Evolutionary conservation across 1,140 invertebrate species (phyloP).

Genomic region (Trichonephila clavipes): DNA sequence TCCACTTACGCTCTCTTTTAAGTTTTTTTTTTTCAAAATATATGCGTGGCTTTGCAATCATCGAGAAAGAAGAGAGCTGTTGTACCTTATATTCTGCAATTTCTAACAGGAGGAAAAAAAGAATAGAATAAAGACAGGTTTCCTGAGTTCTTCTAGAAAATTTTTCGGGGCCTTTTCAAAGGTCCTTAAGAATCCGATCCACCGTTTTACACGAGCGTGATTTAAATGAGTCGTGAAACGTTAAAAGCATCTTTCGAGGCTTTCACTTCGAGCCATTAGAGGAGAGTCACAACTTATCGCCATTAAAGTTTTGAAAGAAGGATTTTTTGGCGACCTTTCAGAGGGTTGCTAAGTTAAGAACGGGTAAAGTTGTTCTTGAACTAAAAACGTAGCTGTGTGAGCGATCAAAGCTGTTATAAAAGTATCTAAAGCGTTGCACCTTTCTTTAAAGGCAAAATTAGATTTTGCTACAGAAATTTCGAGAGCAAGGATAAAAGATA

Average conservation of each 20-base stretch:
- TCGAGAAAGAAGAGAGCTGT: neutral
- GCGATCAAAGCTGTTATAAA: conserved; percentile 13
- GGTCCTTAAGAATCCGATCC: conserved; percentile 60
- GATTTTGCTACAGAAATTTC: neutral
- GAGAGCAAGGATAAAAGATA: conserved; percentile 8
- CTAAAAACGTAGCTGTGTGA: neutral
- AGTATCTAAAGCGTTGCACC: neutral
- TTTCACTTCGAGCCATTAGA: conserved; percentile 62
- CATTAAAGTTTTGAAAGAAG: conserved; percentile 71
- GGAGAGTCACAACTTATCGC: conserved; percentile 71
- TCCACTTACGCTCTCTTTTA: conserved; percentile 50
- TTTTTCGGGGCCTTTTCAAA: conserved; percentile 33
- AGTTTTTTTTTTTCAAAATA: conserved; percentile 30
- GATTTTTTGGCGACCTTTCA: conserved; percentile 58
- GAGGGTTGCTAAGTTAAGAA: conserved; percentile 57
- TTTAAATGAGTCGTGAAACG: conserved; percentile 74
- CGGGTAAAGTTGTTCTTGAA: neutral
- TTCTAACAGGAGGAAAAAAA: neutral
- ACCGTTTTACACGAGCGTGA: conserved; percentile 48
- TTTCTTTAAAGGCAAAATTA: conserved; percentile 20
- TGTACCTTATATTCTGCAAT: neutral
- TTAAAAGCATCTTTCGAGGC: conserved; percentile 66
- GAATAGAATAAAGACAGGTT: conserved; percentile 5
- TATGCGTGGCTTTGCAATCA: conserved; percentile 20
- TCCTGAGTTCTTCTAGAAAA: conserved; percentile 6